Base-by-base conservation (phyloP, 1,140 invertebrate species). In the Hylyphantes graminicola region DNA sequence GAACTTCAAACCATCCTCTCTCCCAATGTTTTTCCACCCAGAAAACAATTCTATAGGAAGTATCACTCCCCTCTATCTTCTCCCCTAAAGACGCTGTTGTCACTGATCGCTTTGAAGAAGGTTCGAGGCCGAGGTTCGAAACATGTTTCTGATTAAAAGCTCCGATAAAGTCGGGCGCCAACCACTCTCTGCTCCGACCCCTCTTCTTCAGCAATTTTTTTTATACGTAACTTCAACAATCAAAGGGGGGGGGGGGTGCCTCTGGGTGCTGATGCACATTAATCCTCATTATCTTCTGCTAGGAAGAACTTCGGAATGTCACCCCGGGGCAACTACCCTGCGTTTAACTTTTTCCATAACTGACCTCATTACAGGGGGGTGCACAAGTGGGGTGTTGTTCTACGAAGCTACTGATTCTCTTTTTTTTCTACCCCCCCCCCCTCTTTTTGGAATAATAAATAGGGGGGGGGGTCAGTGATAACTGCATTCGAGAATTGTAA, bases 231-330 rank as follows among this genome's bases (percentile, higher is more conserved):
- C 35, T 35, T 5, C 35, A 35, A 35, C 35, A 35, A 35, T 74
- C 10, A 10, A 2, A 74, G 15, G 21, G 50, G 17, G 35, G 35
- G 48, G 17, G 63, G 51, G 35, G 50, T 81, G 79, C 79, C 48
- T 81, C 35, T 81, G 79, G 79, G 79, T 81, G 79, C 79, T 81
- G 79, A 81, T 81, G 68, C 61, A 63, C 79, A 81, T 81, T 81
- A 81, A 81, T 81, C 79, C 78, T 81, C 68, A 81, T 81, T 81
- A 81, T 81, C 79, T 81, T 81, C 35, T 57, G 7, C 51, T 21
- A n/a, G 54, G 54, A 15, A 67, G n/a, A 78, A 48, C 17, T 21
- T 15, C 50, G 51, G 67, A 81, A 81, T 81, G 78, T 81, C 79
- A 57, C 68, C 67, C 17, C n/a, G 35, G 54, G 79, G 48, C 57